Evolutionary conservation across 2,888 invertebrate species (phyloP).

Genomic region (Agrotis ipsilon): DNA sequence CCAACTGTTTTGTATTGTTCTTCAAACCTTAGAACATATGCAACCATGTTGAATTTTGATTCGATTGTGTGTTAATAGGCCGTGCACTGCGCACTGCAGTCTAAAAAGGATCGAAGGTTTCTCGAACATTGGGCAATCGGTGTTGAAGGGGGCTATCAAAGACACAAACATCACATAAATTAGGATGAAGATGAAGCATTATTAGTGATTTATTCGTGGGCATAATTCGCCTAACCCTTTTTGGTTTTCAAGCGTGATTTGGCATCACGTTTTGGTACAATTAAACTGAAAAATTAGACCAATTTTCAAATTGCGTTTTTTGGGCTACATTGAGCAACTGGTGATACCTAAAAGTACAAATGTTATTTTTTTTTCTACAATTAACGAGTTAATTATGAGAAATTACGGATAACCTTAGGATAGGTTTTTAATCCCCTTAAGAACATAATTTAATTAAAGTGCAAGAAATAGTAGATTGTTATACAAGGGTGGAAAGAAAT

Average conservation of each 20-base stretch:
- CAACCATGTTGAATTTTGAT: slow-evolving; percentile 37
- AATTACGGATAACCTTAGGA: slow-evolving; percentile 7
- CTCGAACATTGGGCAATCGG: slow-evolving; percentile 32
- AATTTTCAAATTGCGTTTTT: background rate
- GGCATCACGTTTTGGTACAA: background rate
- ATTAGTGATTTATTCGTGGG: no score
- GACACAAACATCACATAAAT: background rate
- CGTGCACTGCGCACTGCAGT: slow-evolving; percentile 38
- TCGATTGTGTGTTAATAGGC: slow-evolving; percentile 59
- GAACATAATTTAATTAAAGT: background rate
- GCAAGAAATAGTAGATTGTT: no score
- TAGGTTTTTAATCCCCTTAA: background rate
- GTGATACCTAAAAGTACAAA: no score
- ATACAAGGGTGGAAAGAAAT: no score
- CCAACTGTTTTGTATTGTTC: slow-evolving; percentile 35
- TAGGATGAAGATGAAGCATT: slow-evolving; percentile 19
- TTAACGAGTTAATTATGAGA: slow-evolving; percentile 3
- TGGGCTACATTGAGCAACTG: no score
- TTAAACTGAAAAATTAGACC: background rate
- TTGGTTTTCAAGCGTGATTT: background rate
- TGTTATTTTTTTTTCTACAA: background rate
- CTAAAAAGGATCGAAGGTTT: slow-evolving; percentile 44
- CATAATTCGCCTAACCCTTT: background rate
- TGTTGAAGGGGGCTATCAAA: slow-evolving; percentile 22
- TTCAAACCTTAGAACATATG: slow-evolving; percentile 27